Conservation (phyloP, 2,888 invertebrate genomes). For the Cosmorhoe ocellata region DNA sequence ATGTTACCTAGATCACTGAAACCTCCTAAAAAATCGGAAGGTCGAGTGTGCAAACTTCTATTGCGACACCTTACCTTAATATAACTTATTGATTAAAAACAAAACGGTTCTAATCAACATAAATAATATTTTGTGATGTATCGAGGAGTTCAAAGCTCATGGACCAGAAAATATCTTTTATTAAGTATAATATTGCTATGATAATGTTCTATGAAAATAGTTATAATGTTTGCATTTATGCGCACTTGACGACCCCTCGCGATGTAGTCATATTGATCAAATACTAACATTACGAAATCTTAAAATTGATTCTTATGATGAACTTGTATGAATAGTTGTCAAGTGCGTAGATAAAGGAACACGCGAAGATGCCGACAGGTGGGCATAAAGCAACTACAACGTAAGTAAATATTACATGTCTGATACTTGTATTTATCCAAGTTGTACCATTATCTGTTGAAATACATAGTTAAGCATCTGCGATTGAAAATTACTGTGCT, state of each 20-base stretch:
- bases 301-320: background rate
- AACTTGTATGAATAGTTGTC: background rate
- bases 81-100: no score
- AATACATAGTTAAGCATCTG: background rate
- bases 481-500: background rate
- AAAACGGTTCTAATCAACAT: no score
- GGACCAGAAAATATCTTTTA: no score
- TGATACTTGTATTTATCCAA: background rate
- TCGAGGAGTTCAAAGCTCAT: no score
- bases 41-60: no score
- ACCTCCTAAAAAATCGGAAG: no score
- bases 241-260: constrained; percentile 22
- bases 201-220: background rate
- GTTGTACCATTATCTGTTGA: background rate
- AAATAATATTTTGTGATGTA: no score
- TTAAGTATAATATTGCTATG: no score
- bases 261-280: background rate
- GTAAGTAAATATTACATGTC: constrained; percentile 16
- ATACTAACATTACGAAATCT: background rate
- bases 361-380: constrained; percentile 19
- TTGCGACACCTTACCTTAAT: no score
- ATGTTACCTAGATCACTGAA: no score
- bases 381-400: constrained; percentile 22
- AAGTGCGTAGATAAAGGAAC: constrained; percentile 12
- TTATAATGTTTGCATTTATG: constrained; percentile 13